These are phyloP conservation scores for Diaprepes abbreviatus DNA, from an alignment of 2,888 invertebrate genomes.

Conservation along the genomic window DNA sequence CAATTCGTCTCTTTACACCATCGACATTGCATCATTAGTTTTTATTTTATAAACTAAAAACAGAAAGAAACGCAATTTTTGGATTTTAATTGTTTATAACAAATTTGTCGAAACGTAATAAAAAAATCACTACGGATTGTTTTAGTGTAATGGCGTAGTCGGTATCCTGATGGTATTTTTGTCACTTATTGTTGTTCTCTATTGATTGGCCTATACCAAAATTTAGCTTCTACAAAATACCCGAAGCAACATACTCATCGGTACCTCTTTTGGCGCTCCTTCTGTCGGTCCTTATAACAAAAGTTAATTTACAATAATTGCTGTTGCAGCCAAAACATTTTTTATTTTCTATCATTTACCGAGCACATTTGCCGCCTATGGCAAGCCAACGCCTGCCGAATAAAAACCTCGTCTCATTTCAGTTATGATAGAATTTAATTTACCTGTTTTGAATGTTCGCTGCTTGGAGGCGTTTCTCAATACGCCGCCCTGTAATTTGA, in stretches of 20 bases:
- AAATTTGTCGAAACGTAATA: too few species aligned
- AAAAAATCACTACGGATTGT: too few species aligned
- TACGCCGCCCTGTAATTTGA: constrained; percentile 69
- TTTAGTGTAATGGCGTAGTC: too few species aligned
- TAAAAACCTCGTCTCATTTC: constrained; percentile 48
- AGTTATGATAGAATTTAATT: constrained; percentile 67
- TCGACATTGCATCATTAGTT: too few species aligned
- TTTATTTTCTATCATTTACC: constrained; percentile 13
- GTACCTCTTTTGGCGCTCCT: not conserved
- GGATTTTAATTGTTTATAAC: too few species aligned
- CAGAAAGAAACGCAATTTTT: too few species aligned
- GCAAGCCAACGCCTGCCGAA: constrained; percentile 30
- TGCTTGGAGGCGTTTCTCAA: constrained; percentile 59
- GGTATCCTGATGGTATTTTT: too few species aligned
- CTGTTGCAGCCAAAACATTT: not conserved
- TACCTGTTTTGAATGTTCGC: constrained; percentile 64
- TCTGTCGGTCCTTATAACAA: not conserved
- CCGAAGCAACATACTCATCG: not conserved
- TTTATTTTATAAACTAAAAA: too few species aligned
- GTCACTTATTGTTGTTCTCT: too few species aligned
- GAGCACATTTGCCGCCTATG: constrained; percentile 35
- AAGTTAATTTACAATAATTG: constrained; percentile 3
- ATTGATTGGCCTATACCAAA: too few species aligned
- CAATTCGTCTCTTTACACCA: too few species aligned
- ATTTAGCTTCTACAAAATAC: too few species aligned